Evolutionary conservation across 2,797 vertebrate genomes (phyloP), one percentile per base, ranked within the genome.

Genomic region (Varecia variegata): DNA sequence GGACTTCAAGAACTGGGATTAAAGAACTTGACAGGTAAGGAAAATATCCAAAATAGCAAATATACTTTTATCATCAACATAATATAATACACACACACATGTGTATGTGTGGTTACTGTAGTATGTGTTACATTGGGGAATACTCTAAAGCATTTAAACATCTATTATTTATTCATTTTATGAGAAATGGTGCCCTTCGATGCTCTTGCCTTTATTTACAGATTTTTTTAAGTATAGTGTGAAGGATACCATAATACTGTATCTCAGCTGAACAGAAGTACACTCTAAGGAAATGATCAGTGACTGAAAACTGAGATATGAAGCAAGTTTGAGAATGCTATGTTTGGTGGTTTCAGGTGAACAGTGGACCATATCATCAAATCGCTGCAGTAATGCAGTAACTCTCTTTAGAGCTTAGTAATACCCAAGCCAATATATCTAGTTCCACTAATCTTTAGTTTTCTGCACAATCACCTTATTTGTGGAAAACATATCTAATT

Each of bases 1-100:
- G 99, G 99, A 40, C 99, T 99, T 71, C 99, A 99, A 58, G 99
- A 99, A 95, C 98, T 99, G 77, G 99, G 99, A 52, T 96, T 99
- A 96, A 99, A 98, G 96, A 99, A 99, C 94, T 98, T 99, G 94
- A 99, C 99, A 15, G 99, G 99, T 99, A 98, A 97, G 98, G 9
- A 80, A 79, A 90, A 23, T 20, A 70, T 1, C 0, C 2, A 25
- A 56, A 65, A 56, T 30, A 30, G 0, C 3, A 77, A 17, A 15
- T 76, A 45, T 0, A 54, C 0, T n/a, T 23, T 68, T 5, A 40
- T 74, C 60, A 47, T 88, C 9, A 25, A 20, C 38, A 5, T 27
- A 40, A 62, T 54, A 0, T 50, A n/a, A 20, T 45, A 15, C 0
- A 45, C 11, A 47, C 20, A 60, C 27, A 56, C 13, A 12, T 6